Evolutionary conservation across 2,797 vertebrate genomes (phyloP).

Genomic region (Syngnathus rostellatus): DNA sequence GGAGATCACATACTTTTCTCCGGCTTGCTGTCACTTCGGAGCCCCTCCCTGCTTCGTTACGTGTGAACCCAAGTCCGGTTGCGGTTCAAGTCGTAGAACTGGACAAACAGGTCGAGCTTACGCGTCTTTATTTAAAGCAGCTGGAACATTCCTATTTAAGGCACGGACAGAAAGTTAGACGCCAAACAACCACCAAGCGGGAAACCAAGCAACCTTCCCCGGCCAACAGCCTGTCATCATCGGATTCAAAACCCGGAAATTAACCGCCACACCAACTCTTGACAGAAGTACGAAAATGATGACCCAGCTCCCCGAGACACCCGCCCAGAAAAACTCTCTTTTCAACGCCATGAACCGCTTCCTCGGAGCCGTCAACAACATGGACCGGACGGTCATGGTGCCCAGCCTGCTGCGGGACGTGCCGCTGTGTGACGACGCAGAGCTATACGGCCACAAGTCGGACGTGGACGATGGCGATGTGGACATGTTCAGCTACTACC

Average conservation of each 20-base stretch:
- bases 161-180: too few relatives aligned
- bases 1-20: not conserved
- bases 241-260: not conserved
- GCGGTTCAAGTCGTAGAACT: slow-evolving; percentile 26
- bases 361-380: slow-evolving; percentile 93
- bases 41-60: slow-evolving; percentile 30
- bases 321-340: slow-evolving; percentile 86
- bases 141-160: slow-evolving; percentile 16
- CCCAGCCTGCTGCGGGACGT: slow-evolving; percentile 92
- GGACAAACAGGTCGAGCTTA: slow-evolving; percentile 51
- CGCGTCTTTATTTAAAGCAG: slow-evolving; percentile 23
- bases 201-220: slow-evolving; percentile 4
- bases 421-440: slow-evolving; percentile 78
- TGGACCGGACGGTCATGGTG: slow-evolving; percentile 98
- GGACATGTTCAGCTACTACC: slow-evolving; percentile 94
- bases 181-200: not conserved
- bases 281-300: slow-evolving; percentile 49
- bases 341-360: slow-evolving; percentile 96
- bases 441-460: slow-evolving; percentile 53
- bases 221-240: slow-evolving; percentile 23
- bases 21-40: slow-evolving; percentile 10
- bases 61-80: slow-evolving; percentile 48
- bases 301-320: slow-evolving; percentile 83
- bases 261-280: slow-evolving; percentile 1
- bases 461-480: slow-evolving; percentile 68